These are phyloP conservation scores for Psittacula echo DNA, from an alignment of 2,797 vertebrate species.

Conservation along the genomic window DNA sequence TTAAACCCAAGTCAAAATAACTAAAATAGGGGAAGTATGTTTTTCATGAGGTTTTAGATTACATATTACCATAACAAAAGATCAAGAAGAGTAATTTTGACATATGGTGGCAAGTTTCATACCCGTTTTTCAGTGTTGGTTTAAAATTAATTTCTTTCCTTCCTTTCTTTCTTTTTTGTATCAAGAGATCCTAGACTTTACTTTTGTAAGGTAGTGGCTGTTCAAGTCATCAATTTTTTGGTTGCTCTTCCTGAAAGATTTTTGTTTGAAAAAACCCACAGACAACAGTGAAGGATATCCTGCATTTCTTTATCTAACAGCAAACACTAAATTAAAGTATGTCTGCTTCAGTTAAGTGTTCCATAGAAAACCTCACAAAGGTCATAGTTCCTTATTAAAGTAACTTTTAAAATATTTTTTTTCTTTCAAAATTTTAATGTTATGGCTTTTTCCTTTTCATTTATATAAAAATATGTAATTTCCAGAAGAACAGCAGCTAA, in stretches of 20 bases:
- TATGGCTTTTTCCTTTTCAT: not conserved
- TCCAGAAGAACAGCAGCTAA: not conserved
- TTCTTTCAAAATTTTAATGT: not conserved
- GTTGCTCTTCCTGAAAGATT: not conserved
- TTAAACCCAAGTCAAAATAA: not conserved
- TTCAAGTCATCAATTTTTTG: not conserved
- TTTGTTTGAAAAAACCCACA: not conserved
- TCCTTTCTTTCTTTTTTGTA: not conserved
- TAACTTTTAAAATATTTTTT: not conserved
- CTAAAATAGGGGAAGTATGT: not conserved
- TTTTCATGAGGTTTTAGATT: not conserved
- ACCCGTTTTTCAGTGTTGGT: not conserved
- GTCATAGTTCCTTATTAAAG: not conserved
- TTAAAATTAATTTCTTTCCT: not conserved
- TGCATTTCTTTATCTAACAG: not conserved
- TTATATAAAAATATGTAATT: not conserved
- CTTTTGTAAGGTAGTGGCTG: not conserved
- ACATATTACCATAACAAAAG: not conserved
- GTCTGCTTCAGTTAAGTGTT: not conserved
- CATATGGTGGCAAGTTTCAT: not conserved
- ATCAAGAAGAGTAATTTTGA: not conserved
- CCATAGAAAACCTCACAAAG: not conserved
- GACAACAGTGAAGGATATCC: not conserved
- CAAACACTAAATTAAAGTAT: not conserved
- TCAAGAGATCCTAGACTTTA: not conserved